Evolutionary conservation across 1,140 invertebrate species (phyloP), one percentile per base, ranked within the genome.

Genomic region (Pogonognathellus flavescens): DNA sequence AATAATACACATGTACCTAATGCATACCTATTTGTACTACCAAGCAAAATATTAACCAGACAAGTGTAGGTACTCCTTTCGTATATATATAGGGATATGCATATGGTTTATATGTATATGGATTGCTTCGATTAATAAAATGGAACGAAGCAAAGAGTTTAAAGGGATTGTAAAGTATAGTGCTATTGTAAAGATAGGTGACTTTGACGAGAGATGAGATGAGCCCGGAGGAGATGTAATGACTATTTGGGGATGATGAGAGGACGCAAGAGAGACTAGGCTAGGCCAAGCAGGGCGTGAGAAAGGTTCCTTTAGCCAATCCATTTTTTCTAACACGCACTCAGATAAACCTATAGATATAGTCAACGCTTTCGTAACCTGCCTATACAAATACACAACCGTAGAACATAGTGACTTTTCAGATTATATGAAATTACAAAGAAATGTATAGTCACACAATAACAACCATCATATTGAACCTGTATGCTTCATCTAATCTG

Each of bases 271-370:
- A 81, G 80, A 55, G 80, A 81, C 50, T 53, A 25, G 80, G 50
- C 80, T 81, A 81, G 80, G 50, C 80, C 80, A 57, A 13, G 55
- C 84, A 85, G 84, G 84, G 84, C 84, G 84, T 85, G 84, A 85
- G 84, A 85, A 85, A 85, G 84, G 84, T 85, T 85, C 84, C 57
- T 80, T 85, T 16, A 85, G 72, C 62, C 84, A 85, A 85, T 85
- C 84, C 84, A 85, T 80, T 80, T 55, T 81, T 81, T 81, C 80
- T 55, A 81, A 76, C 25, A n/a, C 41, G 41, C 70, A 76, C 25
- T 9, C 25, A 14, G 31, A 76, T 18, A 41, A 50, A 31, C 41
- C 41, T 76, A 16, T 49, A 16, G 10, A 49, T 50, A 41, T 16
- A 76, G 14, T 76, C 41, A 49, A 76, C 41, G 31, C 70, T 76